phyloP scores from a whole-genome alignment of 2,113 vertebrate species.

The Tretioscincus oriximinensis region DNA sequence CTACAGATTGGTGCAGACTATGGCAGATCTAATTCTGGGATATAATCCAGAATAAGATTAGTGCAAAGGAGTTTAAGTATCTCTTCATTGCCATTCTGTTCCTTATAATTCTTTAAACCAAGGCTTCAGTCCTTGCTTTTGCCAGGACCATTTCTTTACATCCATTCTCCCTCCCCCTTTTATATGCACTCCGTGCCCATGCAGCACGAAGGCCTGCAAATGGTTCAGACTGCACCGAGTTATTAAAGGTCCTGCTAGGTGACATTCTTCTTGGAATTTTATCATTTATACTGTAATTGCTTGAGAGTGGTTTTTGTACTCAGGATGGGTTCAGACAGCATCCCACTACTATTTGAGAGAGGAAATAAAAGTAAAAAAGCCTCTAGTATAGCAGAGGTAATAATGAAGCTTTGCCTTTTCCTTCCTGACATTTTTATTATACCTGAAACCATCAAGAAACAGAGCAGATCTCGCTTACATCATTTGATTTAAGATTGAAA shows the following conservation, averaged over 20 bases:
- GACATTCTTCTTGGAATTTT: background rate
- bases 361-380: conserved; percentile 3
- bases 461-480: conserved; percentile 41
- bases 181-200: background rate
- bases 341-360: conserved; percentile 19
- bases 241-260: accelerated
- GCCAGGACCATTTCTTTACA: background rate
- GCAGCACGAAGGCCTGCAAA: accelerated
- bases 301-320: conserved; percentile 8
- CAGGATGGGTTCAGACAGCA: background rate
- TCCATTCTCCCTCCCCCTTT: conserved; percentile 10
- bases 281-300: background rate
- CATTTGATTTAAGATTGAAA: conserved; percentile 51
- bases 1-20: too few relatives aligned
- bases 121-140: background rate
- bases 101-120: background rate
- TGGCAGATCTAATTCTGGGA: too few relatives aligned
- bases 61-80: too few relatives aligned
- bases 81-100: background rate
- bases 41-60: too few relatives aligned
- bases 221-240: conserved; percentile 4
- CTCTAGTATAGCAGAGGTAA: conserved; percentile 20
- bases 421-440: conserved; percentile 44
- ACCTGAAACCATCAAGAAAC: conserved; percentile 43
- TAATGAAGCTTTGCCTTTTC: background rate